A percentile compares a stretch with the other conserved stretches of the same genome.
These are phyloP conservation scores for Saturnia pavonia DNA, from an alignment of 2,888 invertebrate genomes.

Conservation along the genomic window DNA sequence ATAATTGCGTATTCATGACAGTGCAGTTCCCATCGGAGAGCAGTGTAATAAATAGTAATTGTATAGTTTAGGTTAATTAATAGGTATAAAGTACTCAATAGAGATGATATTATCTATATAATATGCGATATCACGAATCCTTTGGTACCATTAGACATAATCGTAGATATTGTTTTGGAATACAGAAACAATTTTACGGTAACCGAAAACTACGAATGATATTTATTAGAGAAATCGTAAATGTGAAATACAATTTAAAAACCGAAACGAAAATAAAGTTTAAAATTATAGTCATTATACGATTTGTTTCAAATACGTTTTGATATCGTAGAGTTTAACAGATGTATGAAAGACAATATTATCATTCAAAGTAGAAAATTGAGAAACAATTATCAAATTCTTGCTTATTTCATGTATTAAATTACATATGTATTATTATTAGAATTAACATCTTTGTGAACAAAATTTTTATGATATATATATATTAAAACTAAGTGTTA, in stretches of 20 bases:
- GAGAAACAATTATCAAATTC: too few relatives aligned
- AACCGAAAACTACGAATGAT: neutral
- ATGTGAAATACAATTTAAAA: neutral
- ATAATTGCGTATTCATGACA: constrained; percentile 7
- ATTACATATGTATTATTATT: too few relatives aligned
- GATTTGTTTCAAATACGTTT: neutral
- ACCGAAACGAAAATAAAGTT: neutral
- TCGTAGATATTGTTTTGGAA: too few relatives aligned
- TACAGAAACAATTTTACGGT: neutral
- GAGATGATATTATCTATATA: neutral
- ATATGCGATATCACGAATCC: neutral
- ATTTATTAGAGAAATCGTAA: neutral
- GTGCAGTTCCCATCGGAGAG: neutral
- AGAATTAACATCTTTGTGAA: too few relatives aligned
- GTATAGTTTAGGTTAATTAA: neutral
- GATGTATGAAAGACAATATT: neutral
- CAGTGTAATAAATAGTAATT: neutral
- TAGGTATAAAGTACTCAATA: neutral
- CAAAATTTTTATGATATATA: too few relatives aligned
- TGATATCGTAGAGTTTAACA: neutral
- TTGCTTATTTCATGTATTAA: too few relatives aligned
- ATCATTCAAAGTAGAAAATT: too few relatives aligned
- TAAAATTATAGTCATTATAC: neutral
- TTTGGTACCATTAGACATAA: neutral
- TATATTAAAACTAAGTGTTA: too few relatives aligned